These are phyloP conservation scores for fruit fly (Drosophila melanogaster) DNA, from an alignment of 1,140 invertebrate genomes.

Conservation along the genomic window Release_6_plus_ISO1_MT NT_037436.4:3745501-3746000, in stretches of 20 bases:
- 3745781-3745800: constrained; percentile 10
- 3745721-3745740: no score
- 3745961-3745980: constrained; percentile 63
- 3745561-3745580: constrained; percentile 7
- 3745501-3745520: constrained; percentile 13
- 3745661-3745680: no score
- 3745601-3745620: background rate
- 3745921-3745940: constrained; percentile 20
- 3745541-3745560: constrained; percentile 1
- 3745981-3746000: background rate
- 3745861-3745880: constrained; percentile 36
- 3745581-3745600: background rate
- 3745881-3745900: constrained; percentile 43
- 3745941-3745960: constrained; percentile 37
- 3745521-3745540: background rate
- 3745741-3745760: background rate
- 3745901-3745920: constrained; percentile 29
- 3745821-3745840: constrained; percentile 16
- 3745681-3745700: no score
- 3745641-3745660: no score
- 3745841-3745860: constrained; percentile 19
- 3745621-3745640: background rate
- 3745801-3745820: background rate
- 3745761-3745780: background rate
- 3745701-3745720: no score